Conservation (phyloP, 2,113 vertebrate species). For the Ceuthmochares aereus region DNA sequence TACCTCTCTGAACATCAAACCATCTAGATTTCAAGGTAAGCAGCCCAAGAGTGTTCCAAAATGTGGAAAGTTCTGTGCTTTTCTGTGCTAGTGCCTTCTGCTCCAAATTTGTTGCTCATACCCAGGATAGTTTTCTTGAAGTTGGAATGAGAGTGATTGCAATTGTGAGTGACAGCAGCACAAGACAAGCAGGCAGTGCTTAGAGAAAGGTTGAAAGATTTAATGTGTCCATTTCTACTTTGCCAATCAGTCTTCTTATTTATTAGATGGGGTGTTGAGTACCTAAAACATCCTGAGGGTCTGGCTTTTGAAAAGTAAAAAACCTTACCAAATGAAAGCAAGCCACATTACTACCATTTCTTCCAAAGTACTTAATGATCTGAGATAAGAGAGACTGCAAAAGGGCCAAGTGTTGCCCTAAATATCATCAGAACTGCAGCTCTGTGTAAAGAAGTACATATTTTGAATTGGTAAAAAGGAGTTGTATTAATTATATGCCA, state of each 20-base stretch:
- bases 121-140: neutral
- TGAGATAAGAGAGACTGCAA: neutral
- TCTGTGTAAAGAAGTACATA: neutral
- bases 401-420: neutral
- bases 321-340: neutral
- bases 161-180: neutral
- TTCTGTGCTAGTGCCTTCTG: neutral
- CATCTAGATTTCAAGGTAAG: neutral
- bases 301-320: neutral
- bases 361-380: neutral
- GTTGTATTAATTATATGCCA: neutral
- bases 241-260: neutral
- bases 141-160: neutral
- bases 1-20: neutral
- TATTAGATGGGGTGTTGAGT: neutral
- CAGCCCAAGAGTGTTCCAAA: neutral
- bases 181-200: neutral
- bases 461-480: neutral
- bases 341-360: neutral
- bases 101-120: neutral
- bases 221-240: neutral
- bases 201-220: neutral
- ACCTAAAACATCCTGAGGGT: neutral
- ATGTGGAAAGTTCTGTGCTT: neutral
- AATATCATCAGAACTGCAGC: neutral